Conservation (phyloP, 2,888 invertebrate genomes). For the Thumatha senex region DNA sequence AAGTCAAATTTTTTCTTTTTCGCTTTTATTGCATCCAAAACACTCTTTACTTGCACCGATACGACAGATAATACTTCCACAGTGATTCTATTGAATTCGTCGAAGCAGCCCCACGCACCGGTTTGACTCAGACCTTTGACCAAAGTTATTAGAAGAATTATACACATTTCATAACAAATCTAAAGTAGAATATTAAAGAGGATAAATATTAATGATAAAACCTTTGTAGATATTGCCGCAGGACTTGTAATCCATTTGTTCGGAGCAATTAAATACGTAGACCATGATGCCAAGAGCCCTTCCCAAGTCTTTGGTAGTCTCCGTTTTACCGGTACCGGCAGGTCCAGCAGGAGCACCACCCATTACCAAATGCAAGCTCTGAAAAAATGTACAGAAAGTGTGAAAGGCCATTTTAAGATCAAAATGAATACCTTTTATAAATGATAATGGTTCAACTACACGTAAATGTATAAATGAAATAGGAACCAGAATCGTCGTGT, state of each 20-base stretch:
- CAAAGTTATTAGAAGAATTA: not conserved
- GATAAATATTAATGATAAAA: constrained; percentile 6
- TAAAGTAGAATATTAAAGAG: not conserved
- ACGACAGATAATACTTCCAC: constrained; percentile 98
- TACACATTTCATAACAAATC: not conserved
- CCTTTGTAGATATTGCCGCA: constrained; percentile 97
- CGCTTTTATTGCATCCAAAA: constrained; percentile 93
- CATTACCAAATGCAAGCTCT: constrained; percentile 96
- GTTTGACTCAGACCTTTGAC: constrained; percentile 90
- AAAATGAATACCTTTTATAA: too few species aligned
- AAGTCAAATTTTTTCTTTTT: constrained; percentile 92
- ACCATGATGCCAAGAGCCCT: constrained; percentile 97
- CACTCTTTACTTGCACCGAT: constrained; percentile 95
- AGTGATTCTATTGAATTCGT: constrained; percentile 97
- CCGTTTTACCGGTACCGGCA: constrained; percentile 97
- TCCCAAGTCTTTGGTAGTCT: constrained; percentile 98
- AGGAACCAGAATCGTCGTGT: too few species aligned
- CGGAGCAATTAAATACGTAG: constrained; percentile 98
- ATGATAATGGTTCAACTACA: too few species aligned
- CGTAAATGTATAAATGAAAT: too few species aligned
- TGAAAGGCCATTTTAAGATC: too few species aligned
- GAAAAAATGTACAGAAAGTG: constrained; percentile 10
- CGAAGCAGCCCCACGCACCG: constrained; percentile 98
- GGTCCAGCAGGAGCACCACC: constrained; percentile 98
- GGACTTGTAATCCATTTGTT: constrained; percentile 98